Evolutionary conservation across 1,140 invertebrate species (phyloP), one percentile per base, ranked within the genome.

Genomic region (Ruditapes philippinarum): DNA sequence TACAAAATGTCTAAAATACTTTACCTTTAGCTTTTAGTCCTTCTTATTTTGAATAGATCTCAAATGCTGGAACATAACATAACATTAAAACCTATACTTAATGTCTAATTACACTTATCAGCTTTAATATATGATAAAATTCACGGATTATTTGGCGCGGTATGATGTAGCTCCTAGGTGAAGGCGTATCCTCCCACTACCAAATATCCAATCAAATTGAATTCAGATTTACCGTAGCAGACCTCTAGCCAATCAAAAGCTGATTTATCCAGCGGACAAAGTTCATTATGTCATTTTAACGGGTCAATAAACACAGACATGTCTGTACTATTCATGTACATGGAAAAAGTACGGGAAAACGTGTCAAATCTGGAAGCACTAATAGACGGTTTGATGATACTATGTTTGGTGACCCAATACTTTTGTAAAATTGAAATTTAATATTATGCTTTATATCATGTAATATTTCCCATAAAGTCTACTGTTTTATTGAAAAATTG

Each of bases 111-210:
- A 36, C 33, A 38, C 33, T 70, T 12, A 38, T 38, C 9, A 19
- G n/a, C 65, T 11, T 36, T 70, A 28, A 70, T 57, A 28, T 17
- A 22, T 22, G 25, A 31, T 11, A 76, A 78, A 74, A 42, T 76
- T 42, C 85, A 54, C 79, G 49, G 78, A 91, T 83, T 90, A 92
- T 94, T 94, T 94, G 92, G 92, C 93, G 93, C 93, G 93, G 92
- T 91, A 94, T 93, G 89, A 90, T 92, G 91, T 84, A 88, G 81
- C 60, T 73, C 82, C 81, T 90, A 81, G 65, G 87, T 79, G 82
- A 89, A 78, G 70, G 68, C 42, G 79, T 65, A 65, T 81, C 86
- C 92, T 87, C 92, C 92, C 87, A 92, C 89, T 89, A 80, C 79
- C 3, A 31, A 11, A 81, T 51, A 78, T 80, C 93, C 92, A 94